Evolutionary conservation across 2,888 invertebrate genomes (phyloP).

Genomic region (Sphinx pinastri): DNA sequence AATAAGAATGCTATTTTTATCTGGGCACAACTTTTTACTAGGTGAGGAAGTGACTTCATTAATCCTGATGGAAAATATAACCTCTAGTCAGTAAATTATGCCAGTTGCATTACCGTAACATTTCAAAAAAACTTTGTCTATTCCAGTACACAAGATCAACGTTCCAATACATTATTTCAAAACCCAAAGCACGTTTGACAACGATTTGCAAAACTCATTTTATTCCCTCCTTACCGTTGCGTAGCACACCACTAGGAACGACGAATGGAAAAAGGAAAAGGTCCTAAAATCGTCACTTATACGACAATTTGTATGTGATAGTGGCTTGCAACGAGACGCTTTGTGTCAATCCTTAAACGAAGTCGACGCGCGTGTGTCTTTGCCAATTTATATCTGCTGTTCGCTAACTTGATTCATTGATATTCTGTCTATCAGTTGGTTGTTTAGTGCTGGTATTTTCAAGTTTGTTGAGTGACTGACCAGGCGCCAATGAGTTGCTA

Average conservation of each 20-base stretch:
- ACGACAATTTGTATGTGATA: conserved; percentile 70
- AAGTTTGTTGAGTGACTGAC: conserved; percentile 37
- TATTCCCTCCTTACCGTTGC: conserved; percentile 73
- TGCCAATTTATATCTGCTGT: conserved; percentile 40
- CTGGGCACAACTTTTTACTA: no score
- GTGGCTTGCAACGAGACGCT: conserved; percentile 65
- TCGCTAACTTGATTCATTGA: background rate
- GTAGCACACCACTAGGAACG: conserved; percentile 68
- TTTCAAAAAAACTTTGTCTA: no score
- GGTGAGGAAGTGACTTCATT: no score
- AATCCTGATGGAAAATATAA: no score
- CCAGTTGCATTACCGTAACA: no score
- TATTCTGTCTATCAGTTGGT: background rate
- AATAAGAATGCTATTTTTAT: no score
- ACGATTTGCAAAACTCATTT: conserved; percentile 70
- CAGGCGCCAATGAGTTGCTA: conserved; percentile 21
- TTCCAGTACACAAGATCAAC: background rate
- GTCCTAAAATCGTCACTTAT: conserved; percentile 49
- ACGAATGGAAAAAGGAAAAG: conserved; percentile 79
- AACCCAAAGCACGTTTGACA: conserved; percentile 56
- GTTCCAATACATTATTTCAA: conserved; percentile 10
- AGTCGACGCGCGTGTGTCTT: conserved; percentile 65
- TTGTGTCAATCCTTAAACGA: conserved; percentile 53
- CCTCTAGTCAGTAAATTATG: no score
- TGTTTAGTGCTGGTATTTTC: conserved; percentile 29